phyloP scores from a whole-genome alignment of 2,888 invertebrate genomes.

The Drosophila stalkeri region DNA sequence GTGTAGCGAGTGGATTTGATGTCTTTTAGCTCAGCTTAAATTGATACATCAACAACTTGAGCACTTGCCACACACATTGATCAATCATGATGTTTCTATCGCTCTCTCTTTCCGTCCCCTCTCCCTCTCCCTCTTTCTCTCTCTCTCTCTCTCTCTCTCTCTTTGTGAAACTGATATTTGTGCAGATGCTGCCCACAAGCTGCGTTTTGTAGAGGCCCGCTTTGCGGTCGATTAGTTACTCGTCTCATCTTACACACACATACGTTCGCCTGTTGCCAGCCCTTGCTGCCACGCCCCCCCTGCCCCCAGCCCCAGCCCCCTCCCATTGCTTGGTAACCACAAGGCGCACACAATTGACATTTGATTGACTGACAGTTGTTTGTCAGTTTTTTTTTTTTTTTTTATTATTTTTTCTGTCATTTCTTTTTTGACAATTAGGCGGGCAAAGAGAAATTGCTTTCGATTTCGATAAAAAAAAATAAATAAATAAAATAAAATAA shows the following conservation, averaged over 20 bases:
- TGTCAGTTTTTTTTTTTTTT: constrained; percentile 55
- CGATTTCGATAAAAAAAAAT: constrained; percentile 57
- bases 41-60: constrained; percentile 18
- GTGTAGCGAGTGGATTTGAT: background rate
- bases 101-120: constrained; percentile 3
- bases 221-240: constrained; percentile 70
- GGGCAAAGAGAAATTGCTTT: constrained; percentile 78
- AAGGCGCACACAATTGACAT: constrained; percentile 69
- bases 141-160: constrained; percentile 7
- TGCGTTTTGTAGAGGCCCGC: constrained; percentile 52
- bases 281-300: background rate
- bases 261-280: constrained; percentile 33
- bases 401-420: constrained; percentile 35
- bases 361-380: constrained; percentile 78
- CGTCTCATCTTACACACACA: constrained; percentile 50
- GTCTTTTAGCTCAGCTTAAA: constrained; percentile 14
- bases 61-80: constrained; percentile 47
- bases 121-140: constrained; percentile 6
- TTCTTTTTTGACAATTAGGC: constrained; percentile 72
- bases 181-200: constrained; percentile 45
- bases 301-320: background rate
- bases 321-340: constrained; percentile 35
- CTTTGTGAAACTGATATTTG: constrained; percentile 45
- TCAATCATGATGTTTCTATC: constrained; percentile 13
- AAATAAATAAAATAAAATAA: background rate